Conservation (phyloP, 2,797 vertebrate species). For the Florisuga fusca region DNA sequence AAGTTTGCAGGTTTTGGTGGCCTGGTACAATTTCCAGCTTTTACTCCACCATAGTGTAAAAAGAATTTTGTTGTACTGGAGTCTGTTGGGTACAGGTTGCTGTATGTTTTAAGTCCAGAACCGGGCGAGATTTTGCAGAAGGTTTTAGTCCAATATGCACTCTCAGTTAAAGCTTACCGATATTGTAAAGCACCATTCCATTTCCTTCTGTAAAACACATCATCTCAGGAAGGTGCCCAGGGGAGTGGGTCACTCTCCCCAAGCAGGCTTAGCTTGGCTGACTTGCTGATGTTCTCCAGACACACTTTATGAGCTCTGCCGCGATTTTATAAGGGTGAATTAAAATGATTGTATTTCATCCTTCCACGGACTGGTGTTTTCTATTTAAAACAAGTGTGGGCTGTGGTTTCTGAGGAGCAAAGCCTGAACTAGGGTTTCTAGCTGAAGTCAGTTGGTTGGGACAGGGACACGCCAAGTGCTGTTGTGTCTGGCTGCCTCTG, state of each 20-base stretch:
- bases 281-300: conserved; percentile 49
- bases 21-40: neutral
- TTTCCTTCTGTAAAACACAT: neutral
- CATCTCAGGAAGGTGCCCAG: neutral
- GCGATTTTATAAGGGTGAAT: conserved; percentile 27
- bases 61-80: neutral
- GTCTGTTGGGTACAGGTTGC: neutral
- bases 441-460: neutral
- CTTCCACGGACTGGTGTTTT: conserved; percentile 18
- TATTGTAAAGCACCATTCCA: neutral
- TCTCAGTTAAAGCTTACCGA: neutral
- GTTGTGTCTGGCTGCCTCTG: neutral
- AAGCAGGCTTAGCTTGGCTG: neutral
- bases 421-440: neutral
- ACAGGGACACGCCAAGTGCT: rapidly evolving
- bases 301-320: neutral
- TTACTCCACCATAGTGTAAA: neutral
- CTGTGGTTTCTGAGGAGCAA: conserved; percentile 7
- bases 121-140: neutral
- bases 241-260: neutral
- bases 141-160: neutral
- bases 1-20: neutral
- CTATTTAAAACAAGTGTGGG: conserved; percentile 1
- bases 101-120: neutral
- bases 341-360: conserved; percentile 26